Evolutionary conservation across 2,113 vertebrate species (phyloP).

Genomic region (Cyprinodon tularosa): DNA sequence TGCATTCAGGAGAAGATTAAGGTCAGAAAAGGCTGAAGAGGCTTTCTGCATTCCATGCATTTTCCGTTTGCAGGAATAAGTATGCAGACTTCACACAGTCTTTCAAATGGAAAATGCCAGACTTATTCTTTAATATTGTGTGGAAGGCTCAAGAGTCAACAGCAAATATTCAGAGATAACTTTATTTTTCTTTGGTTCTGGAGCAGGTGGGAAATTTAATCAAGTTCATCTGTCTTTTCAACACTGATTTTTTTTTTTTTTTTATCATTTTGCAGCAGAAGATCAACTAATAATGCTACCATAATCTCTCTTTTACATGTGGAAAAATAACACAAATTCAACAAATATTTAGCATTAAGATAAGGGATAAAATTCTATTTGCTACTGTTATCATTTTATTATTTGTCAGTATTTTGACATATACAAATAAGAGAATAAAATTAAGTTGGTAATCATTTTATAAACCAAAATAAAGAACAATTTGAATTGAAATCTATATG

Average conservation of each 20-base stretch:
- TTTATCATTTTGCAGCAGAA: neutral
- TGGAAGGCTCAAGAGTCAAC: slow-evolving; percentile 9
- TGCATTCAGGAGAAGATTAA: slow-evolving; percentile 34
- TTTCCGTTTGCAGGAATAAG: slow-evolving; percentile 4
- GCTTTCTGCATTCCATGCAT: slow-evolving; percentile 18
- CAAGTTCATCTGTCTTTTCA: slow-evolving; percentile 29
- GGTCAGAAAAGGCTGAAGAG: slow-evolving; percentile 38
- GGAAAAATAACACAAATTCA: neutral
- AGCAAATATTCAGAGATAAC: slow-evolving; percentile 11
- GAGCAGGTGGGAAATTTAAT: slow-evolving; percentile 20
- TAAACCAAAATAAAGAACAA: too few relatives aligned
- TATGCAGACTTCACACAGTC: slow-evolving; percentile 8
- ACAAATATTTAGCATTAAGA: neutral
- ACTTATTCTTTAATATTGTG: neutral
- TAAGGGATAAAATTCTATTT: neutral
- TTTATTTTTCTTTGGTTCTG: slow-evolving; percentile 1
- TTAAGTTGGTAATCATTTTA: too few relatives aligned
- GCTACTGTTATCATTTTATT: neutral
- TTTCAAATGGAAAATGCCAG: slow-evolving; percentile 22
- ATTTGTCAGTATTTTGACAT: neutral
- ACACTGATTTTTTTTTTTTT: neutral
- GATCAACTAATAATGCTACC: neutral
- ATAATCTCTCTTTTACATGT: neutral
- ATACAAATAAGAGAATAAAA: too few relatives aligned
- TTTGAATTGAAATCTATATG: too few relatives aligned